Percentiles rank a stretch among this genome's conserved stretches.
Evolutionary conservation across 1,140 invertebrate genomes (phyloP).

Genomic region (Lepidurus apus): DNA sequence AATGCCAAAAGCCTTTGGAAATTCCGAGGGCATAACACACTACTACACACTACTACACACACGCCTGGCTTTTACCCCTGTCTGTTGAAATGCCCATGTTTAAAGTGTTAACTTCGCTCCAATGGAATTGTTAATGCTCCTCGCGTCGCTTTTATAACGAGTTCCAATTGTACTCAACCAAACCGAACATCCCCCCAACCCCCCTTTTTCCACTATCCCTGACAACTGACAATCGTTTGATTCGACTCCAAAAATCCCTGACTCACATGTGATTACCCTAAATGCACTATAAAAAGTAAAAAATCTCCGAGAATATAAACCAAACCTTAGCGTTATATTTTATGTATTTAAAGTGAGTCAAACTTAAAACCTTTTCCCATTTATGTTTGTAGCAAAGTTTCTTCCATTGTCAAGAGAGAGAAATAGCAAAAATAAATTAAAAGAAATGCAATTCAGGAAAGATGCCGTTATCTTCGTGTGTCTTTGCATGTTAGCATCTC

Average conservation of each 20-base stretch:
- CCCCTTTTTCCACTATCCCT: no score
- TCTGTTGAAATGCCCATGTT: neutral
- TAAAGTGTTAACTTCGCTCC: slow-evolving; percentile 10
- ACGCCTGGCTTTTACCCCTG: neutral
- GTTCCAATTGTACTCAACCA: slow-evolving; percentile 10
- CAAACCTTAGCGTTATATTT: neutral
- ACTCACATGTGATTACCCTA: neutral
- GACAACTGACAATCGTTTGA: no score
- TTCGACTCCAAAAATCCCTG: neutral
- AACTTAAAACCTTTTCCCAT: neutral
- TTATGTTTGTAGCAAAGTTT: neutral
- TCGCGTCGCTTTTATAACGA: slow-evolving; percentile 21
- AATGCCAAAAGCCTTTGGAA: neutral
- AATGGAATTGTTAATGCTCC: neutral
- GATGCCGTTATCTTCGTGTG: slow-evolving; percentile 21
- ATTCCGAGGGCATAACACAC: neutral
- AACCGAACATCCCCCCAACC: neutral
- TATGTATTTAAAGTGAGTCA: neutral
- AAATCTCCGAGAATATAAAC: neutral
- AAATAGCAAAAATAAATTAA: neutral
- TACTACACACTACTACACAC: neutral
- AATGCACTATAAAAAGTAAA: neutral
- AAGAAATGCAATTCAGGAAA: neutral
- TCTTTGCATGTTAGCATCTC: slow-evolving; percentile 21
- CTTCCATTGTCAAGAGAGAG: neutral